A percentile compares a stretch with the other conserved stretches of the same genome.
Conservation (phyloP, 2,888 invertebrate genomes). For the Pseudoips prasinana region DNA sequence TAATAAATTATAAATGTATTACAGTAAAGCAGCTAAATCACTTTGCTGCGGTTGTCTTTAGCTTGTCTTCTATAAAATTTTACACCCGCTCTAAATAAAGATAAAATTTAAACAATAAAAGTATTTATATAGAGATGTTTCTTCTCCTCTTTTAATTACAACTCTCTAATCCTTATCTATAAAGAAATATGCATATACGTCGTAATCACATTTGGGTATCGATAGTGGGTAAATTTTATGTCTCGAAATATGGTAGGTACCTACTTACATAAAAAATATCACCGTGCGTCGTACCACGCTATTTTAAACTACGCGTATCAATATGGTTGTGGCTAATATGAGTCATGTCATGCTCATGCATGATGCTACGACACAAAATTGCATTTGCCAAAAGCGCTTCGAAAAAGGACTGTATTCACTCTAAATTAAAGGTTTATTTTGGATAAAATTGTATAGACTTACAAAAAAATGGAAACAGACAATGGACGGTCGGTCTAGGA, state of each 20-base stretch:
- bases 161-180: conserved; percentile 14
- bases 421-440: conserved; percentile 13
- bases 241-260: conserved; percentile 13
- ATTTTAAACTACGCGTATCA: conserved; percentile 11
- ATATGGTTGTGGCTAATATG: conserved; percentile 10
- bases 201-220: conserved; percentile 13
- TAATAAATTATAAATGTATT: no score
- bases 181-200: conserved; percentile 14
- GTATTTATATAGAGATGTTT: conserved; percentile 15
- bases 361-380: conserved; percentile 10
- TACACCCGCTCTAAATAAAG: conserved; percentile 13
- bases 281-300: conserved; percentile 12
- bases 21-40: no score
- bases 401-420: conserved; percentile 14
- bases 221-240: conserved; percentile 13
- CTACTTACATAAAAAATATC: conserved; percentile 13
- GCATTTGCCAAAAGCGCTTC: conserved; percentile 13
- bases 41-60: no score
- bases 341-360: conserved; percentile 10
- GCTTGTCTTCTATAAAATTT: no score
- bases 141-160: conserved; percentile 14
- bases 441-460: conserved; percentile 13
- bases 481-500: conserved; percentile 15
- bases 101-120: conserved; percentile 13
- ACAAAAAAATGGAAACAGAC: conserved; percentile 12